Base-by-base conservation (phyloP, 1,140 invertebrate genomes). In the Drosophila subobscura region DNA sequence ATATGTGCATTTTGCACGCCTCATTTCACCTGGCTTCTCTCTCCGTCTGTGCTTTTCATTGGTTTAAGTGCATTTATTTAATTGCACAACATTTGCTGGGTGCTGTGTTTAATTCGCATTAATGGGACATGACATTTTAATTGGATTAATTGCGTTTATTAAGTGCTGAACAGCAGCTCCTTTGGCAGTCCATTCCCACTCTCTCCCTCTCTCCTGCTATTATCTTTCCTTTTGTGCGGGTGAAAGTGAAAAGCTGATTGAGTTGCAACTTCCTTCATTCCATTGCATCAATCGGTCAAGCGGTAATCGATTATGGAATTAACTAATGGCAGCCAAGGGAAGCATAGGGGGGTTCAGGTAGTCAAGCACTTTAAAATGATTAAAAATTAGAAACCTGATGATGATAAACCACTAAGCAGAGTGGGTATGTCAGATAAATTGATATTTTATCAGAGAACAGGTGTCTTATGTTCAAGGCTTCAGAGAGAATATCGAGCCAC, bases 71-170 rank as follows among this genome's bases (percentile, higher is more conserved):
- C 74, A 86, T 83, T 86, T 88, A 86, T 86, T 86, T 86, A 88
- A 86, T 86, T 86, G 81, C 71, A 76, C 61, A 78, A 61, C 78
- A 88, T 88, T 88, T 77, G 56, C 72, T 12, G 29, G 33, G 3
- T 37, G 72, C 63, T 51, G 49, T 52, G 51, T 74, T 81, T 86
- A 85, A 85, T 81, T 72, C 68, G 83, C 73, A 78, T 86, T 88
- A 86, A 86, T 88, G 81, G 77, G 75, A 86, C 81, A 88, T 86
- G 81, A 88, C 81, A 78, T 86, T 88, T 88, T 86, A 86, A 86
- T 86, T 86, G 83, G 83, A 86, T 86, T 86, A 86, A 86, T 88
- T 86, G 78, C 75, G 71, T 83, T 83, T 78, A 88, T 86, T 86
- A 88, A 88, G 83, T 83, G 83, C 59, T 37, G 33, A 37, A 37